Percentiles rank a stretch among this genome's conserved stretches.
phyloP scores from a whole-genome alignment of 2,797 vertebrate species.

The Bothrops alternatus region DNA sequence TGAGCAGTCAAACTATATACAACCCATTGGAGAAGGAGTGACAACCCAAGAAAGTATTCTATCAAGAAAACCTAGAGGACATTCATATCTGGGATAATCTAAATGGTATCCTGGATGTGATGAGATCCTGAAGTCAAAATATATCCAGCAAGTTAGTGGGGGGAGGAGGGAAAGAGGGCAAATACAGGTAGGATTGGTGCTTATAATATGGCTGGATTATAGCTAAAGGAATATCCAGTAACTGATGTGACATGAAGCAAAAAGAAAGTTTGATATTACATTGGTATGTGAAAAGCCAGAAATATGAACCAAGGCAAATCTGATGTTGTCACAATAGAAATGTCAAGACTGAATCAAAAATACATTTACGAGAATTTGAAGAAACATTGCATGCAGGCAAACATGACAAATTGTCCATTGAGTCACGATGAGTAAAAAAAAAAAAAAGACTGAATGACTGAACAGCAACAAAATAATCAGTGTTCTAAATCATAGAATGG shows the following conservation, averaged over 20 bases:
- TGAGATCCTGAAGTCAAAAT: background rate
- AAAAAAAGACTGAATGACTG: background rate
- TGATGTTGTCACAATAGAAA: background rate
- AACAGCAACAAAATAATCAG: background rate
- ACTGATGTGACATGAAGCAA: background rate
- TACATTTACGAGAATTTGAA: background rate
- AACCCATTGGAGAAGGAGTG: background rate
- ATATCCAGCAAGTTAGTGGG: background rate
- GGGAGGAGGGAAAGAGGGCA: background rate
- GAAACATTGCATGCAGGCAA: background rate
- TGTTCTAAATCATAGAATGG: background rate
- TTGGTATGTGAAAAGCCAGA: constrained; percentile 7
- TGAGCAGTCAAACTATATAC: background rate
- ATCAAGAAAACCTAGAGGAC: background rate
- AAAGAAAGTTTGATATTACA: background rate
- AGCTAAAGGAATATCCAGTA: background rate
- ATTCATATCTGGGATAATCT: background rate
- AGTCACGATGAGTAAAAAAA: background rate
- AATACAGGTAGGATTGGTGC: background rate
- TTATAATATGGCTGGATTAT: background rate
- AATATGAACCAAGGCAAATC: background rate
- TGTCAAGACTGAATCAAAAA: background rate
- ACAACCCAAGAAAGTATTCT: background rate
- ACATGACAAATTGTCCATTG: background rate
- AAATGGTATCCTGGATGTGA: background rate